These are phyloP conservation scores for Orchesella flavescens DNA, from an alignment of 2,888 invertebrate species.

Conservation along the genomic window DNA sequence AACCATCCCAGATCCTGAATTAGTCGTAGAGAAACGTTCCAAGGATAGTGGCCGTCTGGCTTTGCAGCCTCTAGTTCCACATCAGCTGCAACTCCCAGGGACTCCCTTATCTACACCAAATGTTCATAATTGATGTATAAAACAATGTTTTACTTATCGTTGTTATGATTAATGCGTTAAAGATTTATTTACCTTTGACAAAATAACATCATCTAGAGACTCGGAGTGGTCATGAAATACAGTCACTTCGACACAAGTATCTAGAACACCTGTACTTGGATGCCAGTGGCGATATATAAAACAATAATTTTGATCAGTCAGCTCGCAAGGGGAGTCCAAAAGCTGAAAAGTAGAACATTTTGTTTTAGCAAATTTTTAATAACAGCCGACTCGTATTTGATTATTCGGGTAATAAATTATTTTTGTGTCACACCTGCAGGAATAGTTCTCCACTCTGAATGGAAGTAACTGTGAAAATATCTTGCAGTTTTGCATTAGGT, in stretches of 20 bases:
- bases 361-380: not conserved
- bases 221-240: constrained; percentile 66
- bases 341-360: constrained; percentile 21
- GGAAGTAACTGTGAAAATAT: constrained; percentile 33
- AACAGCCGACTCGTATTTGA: not conserved
- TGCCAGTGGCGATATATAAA: constrained; percentile 64
- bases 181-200: constrained; percentile 63
- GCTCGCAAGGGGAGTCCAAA: constrained; percentile 25
- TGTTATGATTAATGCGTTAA: too few relatives aligned
- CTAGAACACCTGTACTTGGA: constrained; percentile 53
- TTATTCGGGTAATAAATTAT: not conserved
- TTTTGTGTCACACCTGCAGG: constrained; percentile 55
- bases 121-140: not conserved
- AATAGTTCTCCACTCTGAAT: constrained; percentile 53
- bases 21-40: constrained; percentile 26
- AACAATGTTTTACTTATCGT: too few relatives aligned
- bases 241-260: constrained; percentile 55
- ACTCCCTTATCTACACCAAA: constrained; percentile 42
- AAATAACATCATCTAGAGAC: constrained; percentile 61
- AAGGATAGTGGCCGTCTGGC: constrained; percentile 52
- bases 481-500: constrained; percentile 47
- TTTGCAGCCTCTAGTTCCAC: constrained; percentile 54
- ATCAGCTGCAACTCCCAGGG: constrained; percentile 25
- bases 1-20: constrained; percentile 61
- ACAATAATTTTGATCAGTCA: constrained; percentile 45